Conservation (phyloP, 2,797 vertebrate genomes). For the Psittacula derbiana region DNA sequence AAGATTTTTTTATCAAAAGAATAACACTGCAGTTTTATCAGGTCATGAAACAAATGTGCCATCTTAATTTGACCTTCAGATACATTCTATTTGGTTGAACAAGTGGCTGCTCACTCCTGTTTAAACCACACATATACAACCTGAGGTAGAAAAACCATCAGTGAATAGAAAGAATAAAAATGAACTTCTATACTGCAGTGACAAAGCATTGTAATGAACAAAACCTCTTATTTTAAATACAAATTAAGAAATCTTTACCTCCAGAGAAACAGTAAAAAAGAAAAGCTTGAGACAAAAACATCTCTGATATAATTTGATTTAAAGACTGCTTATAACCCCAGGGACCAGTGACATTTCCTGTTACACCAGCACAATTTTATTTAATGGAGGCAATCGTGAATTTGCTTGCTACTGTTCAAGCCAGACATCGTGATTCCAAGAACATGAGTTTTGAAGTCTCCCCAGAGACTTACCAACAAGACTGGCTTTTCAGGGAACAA, state of each 20-base stretch:
- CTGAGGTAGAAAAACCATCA: neutral
- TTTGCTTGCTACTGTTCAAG: neutral
- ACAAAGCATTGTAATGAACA: neutral
- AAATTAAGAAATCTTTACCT: neutral
- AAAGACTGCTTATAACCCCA: neutral
- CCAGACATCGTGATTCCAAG: neutral
- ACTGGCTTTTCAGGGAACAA: neutral
- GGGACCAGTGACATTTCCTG: neutral
- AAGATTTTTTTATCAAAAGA: slow-evolving; percentile 26
- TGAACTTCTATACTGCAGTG: neutral
- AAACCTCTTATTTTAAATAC: neutral
- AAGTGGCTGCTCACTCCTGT: neutral
- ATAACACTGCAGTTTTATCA: neutral
- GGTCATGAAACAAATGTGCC: neutral
- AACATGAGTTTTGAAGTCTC: neutral
- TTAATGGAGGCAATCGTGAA: neutral
- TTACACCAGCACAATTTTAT: neutral
- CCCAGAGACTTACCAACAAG: neutral
- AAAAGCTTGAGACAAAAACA: neutral
- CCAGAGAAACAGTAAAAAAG: neutral
- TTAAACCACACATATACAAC: neutral
- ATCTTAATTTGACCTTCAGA: slow-evolving; percentile 15
- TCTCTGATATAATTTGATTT: neutral
- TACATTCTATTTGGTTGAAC: neutral
- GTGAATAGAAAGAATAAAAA: neutral